Conservation (phyloP, 1,140 invertebrate genomes). For the Cyclina sinensis region DNA sequence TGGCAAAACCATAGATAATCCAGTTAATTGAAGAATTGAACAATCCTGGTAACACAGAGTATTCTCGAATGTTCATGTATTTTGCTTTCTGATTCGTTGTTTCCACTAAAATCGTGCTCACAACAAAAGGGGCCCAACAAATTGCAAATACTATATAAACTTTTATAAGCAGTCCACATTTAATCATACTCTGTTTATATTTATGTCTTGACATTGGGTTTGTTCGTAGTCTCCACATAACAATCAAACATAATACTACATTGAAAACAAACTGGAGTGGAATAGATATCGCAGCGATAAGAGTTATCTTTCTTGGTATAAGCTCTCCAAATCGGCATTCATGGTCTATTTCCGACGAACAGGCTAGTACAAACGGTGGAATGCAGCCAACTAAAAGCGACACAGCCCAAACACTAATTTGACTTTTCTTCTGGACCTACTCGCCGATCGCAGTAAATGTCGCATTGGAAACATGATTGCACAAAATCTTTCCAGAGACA, state of each 20-base stretch:
- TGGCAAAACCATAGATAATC: constrained; percentile 40
- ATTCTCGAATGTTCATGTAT: neutral
- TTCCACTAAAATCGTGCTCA: neutral
- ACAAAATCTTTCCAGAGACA: constrained; percentile 48
- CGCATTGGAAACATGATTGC: constrained; percentile 46
- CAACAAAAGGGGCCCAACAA: constrained; percentile 27
- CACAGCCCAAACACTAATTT: neutral
- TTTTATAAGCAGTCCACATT: constrained; percentile 25
- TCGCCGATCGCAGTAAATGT: neutral
- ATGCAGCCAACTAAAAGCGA: neutral
- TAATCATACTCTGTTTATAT: neutral
- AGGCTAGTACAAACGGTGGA: neutral
- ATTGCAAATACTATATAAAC: constrained; percentile 30
- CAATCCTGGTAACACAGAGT: neutral
- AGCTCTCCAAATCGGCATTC: neutral
- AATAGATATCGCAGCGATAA: too few relatives aligned
- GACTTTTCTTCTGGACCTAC: neutral
- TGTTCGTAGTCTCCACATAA: neutral
- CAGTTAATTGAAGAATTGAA: constrained; percentile 48
- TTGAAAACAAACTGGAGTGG: neutral
- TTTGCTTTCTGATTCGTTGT: neutral
- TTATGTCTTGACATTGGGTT: constrained; percentile 11
- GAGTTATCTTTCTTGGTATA: neutral
- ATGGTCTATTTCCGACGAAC: neutral
- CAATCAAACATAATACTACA: neutral